These are phyloP conservation scores for Bursaphelenchus okinawaensis DNA, from an alignment of 2,888 invertebrate species.

Conservation along the genomic window DNA sequence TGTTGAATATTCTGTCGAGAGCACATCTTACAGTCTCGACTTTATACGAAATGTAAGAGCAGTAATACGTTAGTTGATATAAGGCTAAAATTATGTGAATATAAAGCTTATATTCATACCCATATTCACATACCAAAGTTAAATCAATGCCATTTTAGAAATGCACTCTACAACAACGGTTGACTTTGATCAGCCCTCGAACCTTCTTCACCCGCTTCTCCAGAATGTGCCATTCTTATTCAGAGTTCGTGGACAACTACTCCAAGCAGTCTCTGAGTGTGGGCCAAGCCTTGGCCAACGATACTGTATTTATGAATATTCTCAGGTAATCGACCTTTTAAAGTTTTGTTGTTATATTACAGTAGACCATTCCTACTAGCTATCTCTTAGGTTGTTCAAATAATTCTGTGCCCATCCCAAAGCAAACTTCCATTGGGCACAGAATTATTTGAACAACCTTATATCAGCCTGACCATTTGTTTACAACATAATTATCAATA, in stretches of 20 bases:
- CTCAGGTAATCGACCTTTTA: constrained; percentile 29
- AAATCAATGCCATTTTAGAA: constrained; percentile 25
- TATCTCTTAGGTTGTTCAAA: too few relatives aligned
- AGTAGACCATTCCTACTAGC: too few relatives aligned
- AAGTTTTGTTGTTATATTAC: too few relatives aligned
- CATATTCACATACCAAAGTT: constrained; percentile 3
- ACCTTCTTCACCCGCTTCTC: constrained; percentile 50
- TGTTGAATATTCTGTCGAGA: constrained; percentile 31
- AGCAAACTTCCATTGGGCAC: too few relatives aligned
- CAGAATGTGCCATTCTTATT: constrained; percentile 35
- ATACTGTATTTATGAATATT: constrained; percentile 50
- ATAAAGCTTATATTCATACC: too few relatives aligned
- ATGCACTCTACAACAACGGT: constrained; percentile 37
- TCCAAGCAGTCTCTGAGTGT: constrained; percentile 15
- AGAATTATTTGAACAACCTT: too few relatives aligned
- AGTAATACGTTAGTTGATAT: too few relatives aligned
- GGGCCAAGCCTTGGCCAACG: constrained; percentile 46
- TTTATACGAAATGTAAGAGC: constrained; percentile 24
- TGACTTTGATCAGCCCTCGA: constrained; percentile 35
- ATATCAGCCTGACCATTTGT: too few relatives aligned
- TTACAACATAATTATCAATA: too few relatives aligned
- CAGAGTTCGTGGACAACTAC: constrained; percentile 28
- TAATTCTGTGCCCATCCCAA: too few relatives aligned
- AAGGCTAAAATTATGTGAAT: too few relatives aligned
- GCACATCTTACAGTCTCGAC: constrained; percentile 6